Base-by-base conservation (phyloP, 2,888 invertebrate species). In the Cenopis cana region DNA sequence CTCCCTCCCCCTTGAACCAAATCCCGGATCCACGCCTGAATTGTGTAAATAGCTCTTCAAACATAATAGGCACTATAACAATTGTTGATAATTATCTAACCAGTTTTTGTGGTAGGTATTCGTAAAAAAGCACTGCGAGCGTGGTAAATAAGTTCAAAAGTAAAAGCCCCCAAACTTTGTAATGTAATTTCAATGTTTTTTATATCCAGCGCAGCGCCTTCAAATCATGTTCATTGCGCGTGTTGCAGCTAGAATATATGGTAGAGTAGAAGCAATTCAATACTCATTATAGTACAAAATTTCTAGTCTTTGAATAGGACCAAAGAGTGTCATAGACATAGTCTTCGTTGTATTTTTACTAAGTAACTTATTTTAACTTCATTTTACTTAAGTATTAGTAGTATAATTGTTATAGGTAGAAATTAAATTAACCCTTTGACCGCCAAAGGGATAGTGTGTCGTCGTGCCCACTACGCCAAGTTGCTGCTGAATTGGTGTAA, bases 261-360 rank as follows among this genome's bases (percentile, higher is more conserved):
- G 20, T 59, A 65, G 59, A 57, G 62, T 59, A 70, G 64, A 57
- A 57, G 46, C 24, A 20, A 59, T 20, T 29, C 12, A 65, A 70
- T 70, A 59, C 59, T 69, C 69, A 64, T 64, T 54, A 65, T 41
- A 73, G 69, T 73, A 69, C 73, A 73, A 73, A 73, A 50, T 3
- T 59, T 65, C 73, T 73, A 73, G 73, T 73, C 72, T 73, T 73
- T 69, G 60, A 70, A 70, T 65, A 65, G 50, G 65, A 57, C 69
- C 69, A 70, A 65, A 56, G 62, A 64, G 64, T 57, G 56, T 69
- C n/a, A n/a, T n/a, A n/a, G n/a, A n/a, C 50, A 56, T 64, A 36
- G 41, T 29, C 46, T 69, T 69, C 52, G 12, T 36, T 69, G 17
- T 59, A 11, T 50, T 57, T 18, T 29, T 59, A 24, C 41, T 46